phyloP scores from a whole-genome alignment of 2,113 vertebrate genomes.

The Budorcas taxicolor region DNA sequence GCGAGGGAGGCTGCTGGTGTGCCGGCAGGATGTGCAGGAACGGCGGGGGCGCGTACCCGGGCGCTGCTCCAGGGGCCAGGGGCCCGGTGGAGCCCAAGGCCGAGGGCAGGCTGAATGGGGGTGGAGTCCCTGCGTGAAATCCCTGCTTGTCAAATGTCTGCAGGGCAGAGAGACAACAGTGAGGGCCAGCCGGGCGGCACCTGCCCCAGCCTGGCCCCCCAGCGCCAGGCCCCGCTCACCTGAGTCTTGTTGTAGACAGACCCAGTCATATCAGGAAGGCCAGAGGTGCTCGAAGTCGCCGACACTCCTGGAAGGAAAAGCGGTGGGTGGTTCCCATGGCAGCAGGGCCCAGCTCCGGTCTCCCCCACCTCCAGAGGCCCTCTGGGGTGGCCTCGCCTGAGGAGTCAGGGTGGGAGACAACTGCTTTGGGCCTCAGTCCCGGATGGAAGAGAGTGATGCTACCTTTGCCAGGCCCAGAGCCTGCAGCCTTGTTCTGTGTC shows the following conservation, averaged over 20 bases:
- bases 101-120: conserved; percentile 94
- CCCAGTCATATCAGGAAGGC: conserved; percentile 92
- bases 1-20: conserved; percentile 96
- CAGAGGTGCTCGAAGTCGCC: conserved; percentile 88
- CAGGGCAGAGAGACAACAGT: not conserved
- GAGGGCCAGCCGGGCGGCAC: accelerated
- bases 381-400: not conserved
- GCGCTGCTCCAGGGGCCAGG: conserved; percentile 89
- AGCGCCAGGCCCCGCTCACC: conserved; percentile 74
- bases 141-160: conserved; percentile 98
- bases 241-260: conserved; percentile 96
- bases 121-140: conserved; percentile 93
- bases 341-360: not conserved
- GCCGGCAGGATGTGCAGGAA: conserved; percentile 95
- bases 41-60: conserved; percentile 89
- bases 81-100: conserved; percentile 91
- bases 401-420: not conserved
- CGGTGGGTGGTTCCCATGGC: not conserved
- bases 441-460: conserved; percentile 23
- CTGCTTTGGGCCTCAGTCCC: not conserved
- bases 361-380: not conserved
- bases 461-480: conserved; percentile 95
- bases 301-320: conserved; percentile 85
- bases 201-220: not conserved
- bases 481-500: conserved; percentile 92